Base-by-base conservation (phyloP, 2,888 invertebrate species). In the Oxycera nigricornis region DNA sequence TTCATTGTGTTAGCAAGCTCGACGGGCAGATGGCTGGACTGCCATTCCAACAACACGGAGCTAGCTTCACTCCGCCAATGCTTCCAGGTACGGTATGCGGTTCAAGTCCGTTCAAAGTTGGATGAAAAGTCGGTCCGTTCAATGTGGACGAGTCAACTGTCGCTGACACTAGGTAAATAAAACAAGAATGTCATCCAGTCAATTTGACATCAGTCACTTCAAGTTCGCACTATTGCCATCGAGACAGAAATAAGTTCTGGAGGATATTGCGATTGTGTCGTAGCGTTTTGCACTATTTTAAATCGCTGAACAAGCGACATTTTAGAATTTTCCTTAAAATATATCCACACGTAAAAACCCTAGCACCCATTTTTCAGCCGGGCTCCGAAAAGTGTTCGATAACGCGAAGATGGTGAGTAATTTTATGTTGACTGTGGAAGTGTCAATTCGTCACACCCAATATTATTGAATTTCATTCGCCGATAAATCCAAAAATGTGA, bases 351-450 rank as follows among this genome's bases (percentile, higher is more conserved):
- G n/a, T n/a, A n/a, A n/a, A 46, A 17, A 46, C 17, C 46, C 17
- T 17, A 2, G 3, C 46, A 7, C 3, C 11, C 14, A 46, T 46
- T 46, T 46, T 46, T 14, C 46, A 46, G 17, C 46, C 55, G 20
- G 55, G 24, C 20, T 4, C 14, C 41, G n/a, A 1, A 55, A 20
- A 26, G 17, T 26, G 52, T 70, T 26, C 30, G 70, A 70, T 70
- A 70, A 35, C 28, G 70, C 52, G 22, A 50, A 70, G 52, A 70
- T 70, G 70, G 70, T 70, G 70, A 70, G 70, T 55, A 70, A 70
- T 52, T 55, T 46, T 50, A 17, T 68, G 52, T 30, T 31, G 55
- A 52, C 28, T 39, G 22, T 20, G 4, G n/a, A n/a, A 39, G n/a
- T 62, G 62, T 35, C 62, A 41, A n/a, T 67, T 22, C 24, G 70